Evolutionary conservation across 2,888 invertebrate species (phyloP), one percentile per base, ranked within the genome.

Genomic region (Drosophila meridiana): DNA sequence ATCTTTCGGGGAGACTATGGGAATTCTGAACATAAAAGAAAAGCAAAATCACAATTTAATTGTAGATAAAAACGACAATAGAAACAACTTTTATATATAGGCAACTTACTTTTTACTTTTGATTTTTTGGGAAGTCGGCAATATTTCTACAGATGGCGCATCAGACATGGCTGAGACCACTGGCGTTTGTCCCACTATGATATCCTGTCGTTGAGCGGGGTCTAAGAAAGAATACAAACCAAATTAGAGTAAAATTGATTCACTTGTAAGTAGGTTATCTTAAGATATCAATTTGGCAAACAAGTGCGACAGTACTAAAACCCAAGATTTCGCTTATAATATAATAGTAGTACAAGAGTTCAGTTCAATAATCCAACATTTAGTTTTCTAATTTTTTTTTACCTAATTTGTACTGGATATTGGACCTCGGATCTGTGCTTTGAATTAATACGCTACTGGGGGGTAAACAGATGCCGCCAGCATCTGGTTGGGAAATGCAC

Each of bases 111-210:
- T 92, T 83, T 90, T 87, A 70, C 70, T 90, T 85, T 94, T 94
- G 69, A 92, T 92, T 85, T 95, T 94, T 89, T 94, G 94, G 57
- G 88, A 86, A 59, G 90, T 91, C 32, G 92, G 92, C 57, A 90
- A 88, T 79, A 93, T 93, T 83, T 93, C 93, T 26, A 93, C 91
- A 30, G 92, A 93, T 87, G 95, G 95, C 83, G 95, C 95, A 90
- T 96, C 95, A 66, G 95, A 95, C 93, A 95, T 95, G 75, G 96
- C 96, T 74, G 96, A 96, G 65, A 96, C 96, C 78, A 96, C 94
- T 52, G 96, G 96, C 36, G 95, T 95, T 71, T 90, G 90, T 11
- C 76, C 82, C 66, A 82, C 73, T 65, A 78, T 63, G 57, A 78
- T 75, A 69, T 91, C 88, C 58, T 53, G 64, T 40, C 80, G 79